Evolutionary conservation across 2,797 vertebrate species (phyloP), one percentile per base, ranked within the genome.

Genomic region (Manis crassicaudata): DNA sequence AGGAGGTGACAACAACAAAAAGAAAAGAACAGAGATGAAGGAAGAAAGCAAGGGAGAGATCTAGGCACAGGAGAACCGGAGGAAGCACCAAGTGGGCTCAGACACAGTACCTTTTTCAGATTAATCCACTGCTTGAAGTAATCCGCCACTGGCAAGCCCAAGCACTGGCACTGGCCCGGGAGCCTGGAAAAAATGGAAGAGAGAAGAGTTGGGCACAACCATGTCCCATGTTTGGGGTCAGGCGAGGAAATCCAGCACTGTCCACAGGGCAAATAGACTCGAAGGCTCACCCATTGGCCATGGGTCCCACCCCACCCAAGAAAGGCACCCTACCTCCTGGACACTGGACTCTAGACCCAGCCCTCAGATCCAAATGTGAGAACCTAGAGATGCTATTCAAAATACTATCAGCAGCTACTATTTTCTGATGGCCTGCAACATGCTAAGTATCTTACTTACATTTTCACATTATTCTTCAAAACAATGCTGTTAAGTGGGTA

Each of bases 121-220:
- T 99, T 99, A 99, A 99, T 99, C 99, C 99, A 99, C 98, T 99
- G 98, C 98, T 99, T 99, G 98, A 99, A 99, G 99, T 99, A 99
- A 98, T 99, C 99, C 96, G 99, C 98, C 98, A 99, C 99, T 73
- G 98, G 99, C 98, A 99, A 98, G 95, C 99, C 99, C 98, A 99
- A 98, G 97, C 98, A 99, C 97, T 99, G 98, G 98, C 98, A 99
- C 98, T 99, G 99, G 98, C 98, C 99, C 93, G 99, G 99, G 98
- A 99, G 99, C 99, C 98, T 99, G 98, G 95, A 97, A 98, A 97
- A 98, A 97, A 98, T 93, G 93, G 98, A 92, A 98, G 84, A 99
- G 37, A 98, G 90, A 98, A 96, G 98, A 96, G 97, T 98, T 98
- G 97, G 95, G 97, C 97, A 87, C 23, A 88, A 3, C 37, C 40